A percentile compares a stretch with the other conserved stretches of the same genome.
These are phyloP conservation scores for Auanema freiburgensis DNA, from an alignment of 2,888 invertebrate species.

Conservation along the genomic window DNA sequence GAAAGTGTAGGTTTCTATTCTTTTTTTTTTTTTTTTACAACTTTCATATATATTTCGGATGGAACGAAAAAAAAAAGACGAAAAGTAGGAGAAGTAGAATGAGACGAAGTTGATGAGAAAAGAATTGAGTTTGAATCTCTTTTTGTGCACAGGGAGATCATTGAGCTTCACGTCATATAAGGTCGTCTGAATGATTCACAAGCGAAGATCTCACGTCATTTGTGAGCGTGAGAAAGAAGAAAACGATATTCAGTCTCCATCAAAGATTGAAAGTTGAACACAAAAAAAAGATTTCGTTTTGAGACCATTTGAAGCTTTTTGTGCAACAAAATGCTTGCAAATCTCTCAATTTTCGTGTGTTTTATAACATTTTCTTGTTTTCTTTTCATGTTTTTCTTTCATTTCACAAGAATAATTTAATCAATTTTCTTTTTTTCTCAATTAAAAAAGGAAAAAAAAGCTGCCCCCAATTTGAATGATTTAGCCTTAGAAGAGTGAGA, in stretches of 20 bases:
- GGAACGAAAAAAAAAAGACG: conserved; percentile 5
- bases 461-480: not conserved
- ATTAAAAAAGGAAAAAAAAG: not conserved
- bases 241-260: too few relatives aligned
- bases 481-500: not conserved
- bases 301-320: not conserved
- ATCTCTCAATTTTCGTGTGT: conserved; percentile 4
- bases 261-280: too few relatives aligned
- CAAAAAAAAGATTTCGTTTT: conserved; percentile 1
- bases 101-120: too few relatives aligned
- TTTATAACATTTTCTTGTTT: not conserved
- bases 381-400: not conserved
- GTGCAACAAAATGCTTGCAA: not conserved
- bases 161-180: too few relatives aligned
- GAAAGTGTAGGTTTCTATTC: conserved; percentile 25
- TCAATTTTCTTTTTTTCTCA: not conserved
- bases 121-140: too few relatives aligned
- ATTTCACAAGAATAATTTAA: not conserved
- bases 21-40: not conserved
- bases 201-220: too few relatives aligned
- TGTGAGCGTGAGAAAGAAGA: too few relatives aligned
- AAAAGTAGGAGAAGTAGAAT: not conserved
- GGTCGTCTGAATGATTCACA: too few relatives aligned
- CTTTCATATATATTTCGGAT: not conserved
- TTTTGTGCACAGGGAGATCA: too few relatives aligned